Conservation (phyloP, 2,113 vertebrate species). For the Hyperopisus bebe region DNA sequence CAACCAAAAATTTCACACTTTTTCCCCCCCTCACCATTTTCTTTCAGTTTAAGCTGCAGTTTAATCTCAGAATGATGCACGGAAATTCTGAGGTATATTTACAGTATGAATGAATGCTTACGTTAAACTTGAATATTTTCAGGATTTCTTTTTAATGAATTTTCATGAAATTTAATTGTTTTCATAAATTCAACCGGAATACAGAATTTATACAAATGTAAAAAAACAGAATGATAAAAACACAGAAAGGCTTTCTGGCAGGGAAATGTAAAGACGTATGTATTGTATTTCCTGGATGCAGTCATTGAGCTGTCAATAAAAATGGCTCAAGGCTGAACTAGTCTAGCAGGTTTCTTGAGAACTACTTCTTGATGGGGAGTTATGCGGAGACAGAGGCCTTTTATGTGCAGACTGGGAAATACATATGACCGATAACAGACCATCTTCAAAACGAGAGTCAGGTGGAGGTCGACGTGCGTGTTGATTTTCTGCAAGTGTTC, state of each 20-base stretch:
- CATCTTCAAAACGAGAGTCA: not conserved
- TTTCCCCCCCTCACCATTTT: not conserved
- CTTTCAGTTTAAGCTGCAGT: not conserved
- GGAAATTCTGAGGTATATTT: not conserved
- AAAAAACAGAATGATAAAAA: not conserved
- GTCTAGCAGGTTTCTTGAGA: not conserved
- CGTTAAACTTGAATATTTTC: not conserved
- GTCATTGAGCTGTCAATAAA: not conserved
- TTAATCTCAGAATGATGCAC: not conserved
- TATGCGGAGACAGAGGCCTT: not conserved
- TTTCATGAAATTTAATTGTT: no score
- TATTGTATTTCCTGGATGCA: not conserved
- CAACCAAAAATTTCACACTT: not conserved
- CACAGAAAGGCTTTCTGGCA: not conserved
- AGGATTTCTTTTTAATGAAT: not conserved
- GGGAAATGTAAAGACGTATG: not conserved
- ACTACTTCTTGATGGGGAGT: not conserved
- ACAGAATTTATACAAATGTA: not conserved
- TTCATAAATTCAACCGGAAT: not conserved
- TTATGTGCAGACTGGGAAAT: not conserved
- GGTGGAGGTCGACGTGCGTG: not conserved
- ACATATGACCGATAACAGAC: not conserved
- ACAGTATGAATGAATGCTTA: not conserved
- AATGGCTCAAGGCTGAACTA: not conserved
- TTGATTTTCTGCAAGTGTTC: not conserved